A percentile compares a stretch with the other conserved stretches of the same genome.
phyloP scores from a whole-genome alignment of 2,888 invertebrate species.

The Gortyna flavago region DNA sequence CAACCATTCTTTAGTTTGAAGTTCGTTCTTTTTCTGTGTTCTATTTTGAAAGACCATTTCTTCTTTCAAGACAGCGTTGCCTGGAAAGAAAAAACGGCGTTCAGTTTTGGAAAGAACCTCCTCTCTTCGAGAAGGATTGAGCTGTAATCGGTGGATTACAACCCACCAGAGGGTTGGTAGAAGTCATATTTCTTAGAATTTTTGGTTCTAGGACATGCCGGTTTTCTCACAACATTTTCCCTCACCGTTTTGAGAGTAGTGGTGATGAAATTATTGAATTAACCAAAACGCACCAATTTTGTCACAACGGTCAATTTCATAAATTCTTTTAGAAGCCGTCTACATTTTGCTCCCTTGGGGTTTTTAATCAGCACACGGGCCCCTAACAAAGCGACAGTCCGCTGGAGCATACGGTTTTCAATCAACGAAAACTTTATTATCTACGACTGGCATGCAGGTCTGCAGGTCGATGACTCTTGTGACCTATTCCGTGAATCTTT shows the following conservation, averaged over 20 bases:
- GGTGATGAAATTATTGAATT: not conserved
- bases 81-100: too few relatives aligned
- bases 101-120: too few relatives aligned
- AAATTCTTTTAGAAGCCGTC: not conserved
- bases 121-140: too few relatives aligned
- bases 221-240: too few relatives aligned
- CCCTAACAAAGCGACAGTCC: constrained; percentile 66
- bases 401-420: constrained; percentile 72
- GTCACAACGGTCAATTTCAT: not conserved
- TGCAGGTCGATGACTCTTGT: constrained; percentile 60
- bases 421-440: constrained; percentile 75
- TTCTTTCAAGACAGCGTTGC: not conserved
- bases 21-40: not conserved
- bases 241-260: too few relatives aligned
- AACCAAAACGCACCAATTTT: not conserved
- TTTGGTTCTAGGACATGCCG: too few relatives aligned
- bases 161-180: too few relatives aligned
- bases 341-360: not conserved
- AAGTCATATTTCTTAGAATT: too few relatives aligned
- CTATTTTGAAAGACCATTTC: too few relatives aligned
- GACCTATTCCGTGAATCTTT: constrained; percentile 33
- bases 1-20: not conserved
- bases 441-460: constrained; percentile 29
- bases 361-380: constrained; percentile 32
- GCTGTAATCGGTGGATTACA: too few relatives aligned